Conservation (phyloP, 2,113 vertebrate species). For the Muntiacus reevesi region DNA sequence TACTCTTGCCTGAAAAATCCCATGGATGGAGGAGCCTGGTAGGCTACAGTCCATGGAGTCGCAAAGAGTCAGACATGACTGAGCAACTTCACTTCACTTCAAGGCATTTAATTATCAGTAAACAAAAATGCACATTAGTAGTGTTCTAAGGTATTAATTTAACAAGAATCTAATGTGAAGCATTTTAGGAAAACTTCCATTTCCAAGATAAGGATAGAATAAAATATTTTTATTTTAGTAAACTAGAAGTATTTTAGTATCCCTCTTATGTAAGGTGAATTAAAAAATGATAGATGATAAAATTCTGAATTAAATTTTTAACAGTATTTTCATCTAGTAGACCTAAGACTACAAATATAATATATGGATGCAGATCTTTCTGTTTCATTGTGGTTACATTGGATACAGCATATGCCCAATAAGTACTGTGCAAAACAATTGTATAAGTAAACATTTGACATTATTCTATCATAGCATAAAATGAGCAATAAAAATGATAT, state of each 20-base stretch:
- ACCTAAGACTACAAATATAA: background rate
- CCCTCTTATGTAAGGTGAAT: background rate
- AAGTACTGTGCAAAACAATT: background rate
- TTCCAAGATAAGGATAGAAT: background rate
- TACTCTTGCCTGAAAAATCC: background rate
- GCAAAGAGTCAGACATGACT: background rate
- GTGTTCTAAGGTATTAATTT: background rate
- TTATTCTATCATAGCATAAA: background rate
- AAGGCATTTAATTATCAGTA: background rate
- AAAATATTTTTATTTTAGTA: background rate
- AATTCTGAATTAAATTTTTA: background rate
- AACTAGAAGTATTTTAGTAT: background rate
- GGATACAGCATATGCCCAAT: background rate
- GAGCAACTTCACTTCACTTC: no score
- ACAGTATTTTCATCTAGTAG: background rate
- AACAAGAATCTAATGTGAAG: background rate
- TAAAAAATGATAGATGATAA: background rate
- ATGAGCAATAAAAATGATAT: background rate
- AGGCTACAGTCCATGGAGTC: background rate
- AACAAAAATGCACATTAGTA: background rate
- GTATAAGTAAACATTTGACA: background rate
- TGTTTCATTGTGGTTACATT: background rate
- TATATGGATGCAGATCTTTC: background rate
- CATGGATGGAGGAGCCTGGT: background rate
- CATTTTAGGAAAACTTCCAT: background rate